These are phyloP conservation scores for Megaceryle maxima DNA, from an alignment of 2,113 vertebrate species.

Conservation along the genomic window DNA sequence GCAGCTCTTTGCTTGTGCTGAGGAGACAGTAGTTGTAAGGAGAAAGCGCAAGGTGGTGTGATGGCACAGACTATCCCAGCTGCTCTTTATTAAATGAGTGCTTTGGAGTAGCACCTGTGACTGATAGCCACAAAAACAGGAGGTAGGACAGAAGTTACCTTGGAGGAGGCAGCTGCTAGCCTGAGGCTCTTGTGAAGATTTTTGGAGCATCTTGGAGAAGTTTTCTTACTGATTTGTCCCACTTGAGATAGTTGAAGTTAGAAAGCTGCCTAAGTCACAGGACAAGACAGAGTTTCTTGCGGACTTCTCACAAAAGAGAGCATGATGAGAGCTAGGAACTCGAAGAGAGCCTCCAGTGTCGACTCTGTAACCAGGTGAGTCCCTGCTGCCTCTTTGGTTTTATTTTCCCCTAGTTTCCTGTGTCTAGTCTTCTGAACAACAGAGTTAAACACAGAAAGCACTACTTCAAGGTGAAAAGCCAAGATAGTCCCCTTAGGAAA, in stretches of 20 bases:
- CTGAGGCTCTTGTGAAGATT: not conserved
- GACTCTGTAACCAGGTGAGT: not conserved
- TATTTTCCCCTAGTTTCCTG: not conserved
- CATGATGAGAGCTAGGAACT: not conserved
- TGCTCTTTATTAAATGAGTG: not conserved
- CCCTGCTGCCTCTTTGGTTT: not conserved
- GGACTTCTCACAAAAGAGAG: not conserved
- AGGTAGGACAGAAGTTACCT: not conserved
- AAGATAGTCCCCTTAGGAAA: not conserved
- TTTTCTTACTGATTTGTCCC: not conserved
- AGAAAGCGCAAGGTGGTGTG: not conserved
- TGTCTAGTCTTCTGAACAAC: not conserved
- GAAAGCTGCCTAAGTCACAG: not conserved
- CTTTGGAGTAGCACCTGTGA: not conserved
- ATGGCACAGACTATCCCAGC: not conserved
- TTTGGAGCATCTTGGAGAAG: not conserved
- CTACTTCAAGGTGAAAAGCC: not conserved
- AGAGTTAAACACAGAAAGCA: not conserved
- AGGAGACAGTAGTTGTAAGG: not conserved
- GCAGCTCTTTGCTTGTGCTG: not conserved
- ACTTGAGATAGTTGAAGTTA: not conserved
- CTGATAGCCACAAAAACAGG: not conserved
- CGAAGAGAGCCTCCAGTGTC: not conserved
- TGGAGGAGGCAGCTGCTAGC: not conserved
- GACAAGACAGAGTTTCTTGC: not conserved